These are phyloP conservation scores for Caenorhabditis sinica DNA, from an alignment of 2,888 invertebrate genomes.

Conservation along the genomic window DNA sequence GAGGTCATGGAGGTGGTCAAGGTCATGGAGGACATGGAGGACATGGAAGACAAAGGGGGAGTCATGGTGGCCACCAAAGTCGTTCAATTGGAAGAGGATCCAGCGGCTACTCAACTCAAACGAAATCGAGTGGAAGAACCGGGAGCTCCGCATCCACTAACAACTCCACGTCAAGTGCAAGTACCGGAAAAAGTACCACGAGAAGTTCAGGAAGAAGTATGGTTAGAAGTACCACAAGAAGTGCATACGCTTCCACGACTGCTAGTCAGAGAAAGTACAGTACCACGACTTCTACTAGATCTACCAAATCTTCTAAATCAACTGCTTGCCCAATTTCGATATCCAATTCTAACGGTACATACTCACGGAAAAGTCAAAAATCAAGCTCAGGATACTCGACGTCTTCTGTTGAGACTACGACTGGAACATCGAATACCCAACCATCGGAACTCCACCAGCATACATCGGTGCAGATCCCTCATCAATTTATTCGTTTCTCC, in stretches of 20 bases:
- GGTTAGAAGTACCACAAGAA: too few relatives aligned
- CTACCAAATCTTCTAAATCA: conserved; percentile 12
- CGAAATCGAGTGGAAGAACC: conserved; percentile 12
- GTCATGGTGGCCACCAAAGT: not conserved
- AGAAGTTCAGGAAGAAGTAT: not conserved
- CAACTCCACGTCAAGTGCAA: conserved; percentile 2
- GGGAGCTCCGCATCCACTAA: not conserved
- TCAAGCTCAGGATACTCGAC: conserved; percentile 18
- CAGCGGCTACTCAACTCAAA: not conserved
- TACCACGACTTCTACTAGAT: not conserved
- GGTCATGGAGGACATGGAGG: not conserved
- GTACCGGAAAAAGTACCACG: not conserved
- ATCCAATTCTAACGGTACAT: not conserved
- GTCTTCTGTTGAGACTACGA: conserved; percentile 28
- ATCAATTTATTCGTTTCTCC: too few relatives aligned
- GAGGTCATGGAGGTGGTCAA: conserved; percentile 6
- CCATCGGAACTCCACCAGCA: too few relatives aligned
- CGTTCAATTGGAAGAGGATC: conserved; percentile 15
- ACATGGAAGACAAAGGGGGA: too few relatives aligned
- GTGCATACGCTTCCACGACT: not conserved
- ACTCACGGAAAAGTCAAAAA: conserved; percentile 20
- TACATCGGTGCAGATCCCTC: too few relatives aligned
- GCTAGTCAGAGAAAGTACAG: conserved; percentile 1
- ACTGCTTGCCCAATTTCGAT: conserved; percentile 4
- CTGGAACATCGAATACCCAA: too few relatives aligned